A percentile compares a stretch with the other conserved stretches of the same genome.
These are phyloP conservation scores for Isichthys henryi DNA, from an alignment of 2,113 vertebrate species.

Conservation along the genomic window DNA sequence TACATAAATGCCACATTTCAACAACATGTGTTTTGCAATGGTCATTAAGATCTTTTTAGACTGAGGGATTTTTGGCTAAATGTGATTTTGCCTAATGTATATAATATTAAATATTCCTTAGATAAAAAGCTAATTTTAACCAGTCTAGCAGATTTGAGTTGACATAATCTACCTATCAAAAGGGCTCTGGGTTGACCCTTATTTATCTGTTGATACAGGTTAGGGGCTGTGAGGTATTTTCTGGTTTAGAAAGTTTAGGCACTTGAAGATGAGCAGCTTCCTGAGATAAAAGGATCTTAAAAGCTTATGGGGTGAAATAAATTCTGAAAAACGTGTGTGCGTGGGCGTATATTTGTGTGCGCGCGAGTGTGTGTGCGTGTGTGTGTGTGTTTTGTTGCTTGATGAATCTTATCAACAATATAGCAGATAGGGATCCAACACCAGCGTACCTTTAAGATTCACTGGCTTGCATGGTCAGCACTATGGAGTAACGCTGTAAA, in stretches of 20 bases:
- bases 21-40: neutral
- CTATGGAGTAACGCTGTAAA: neutral
- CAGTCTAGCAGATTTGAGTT: neutral
- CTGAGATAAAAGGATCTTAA: neutral
- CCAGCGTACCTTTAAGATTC: neutral
- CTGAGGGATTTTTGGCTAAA: neutral
- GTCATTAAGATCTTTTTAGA: neutral
- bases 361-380: neutral
- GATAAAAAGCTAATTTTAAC: neutral
- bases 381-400: neutral
- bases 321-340: neutral
- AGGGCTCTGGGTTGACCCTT: neutral
- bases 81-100: neutral
- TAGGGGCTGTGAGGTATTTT: neutral
- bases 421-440: neutral
- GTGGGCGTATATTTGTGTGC: no score
- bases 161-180: neutral
- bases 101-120: neutral
- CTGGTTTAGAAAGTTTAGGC: neutral
- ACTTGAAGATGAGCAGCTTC: neutral
- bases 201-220: neutral
- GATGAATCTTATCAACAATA: neutral
- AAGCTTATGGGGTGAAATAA: neutral
- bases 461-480: neutral
- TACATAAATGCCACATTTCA: neutral